phyloP scores from a whole-genome alignment of 2,888 invertebrate species.

The Unio pictorum region DNA sequence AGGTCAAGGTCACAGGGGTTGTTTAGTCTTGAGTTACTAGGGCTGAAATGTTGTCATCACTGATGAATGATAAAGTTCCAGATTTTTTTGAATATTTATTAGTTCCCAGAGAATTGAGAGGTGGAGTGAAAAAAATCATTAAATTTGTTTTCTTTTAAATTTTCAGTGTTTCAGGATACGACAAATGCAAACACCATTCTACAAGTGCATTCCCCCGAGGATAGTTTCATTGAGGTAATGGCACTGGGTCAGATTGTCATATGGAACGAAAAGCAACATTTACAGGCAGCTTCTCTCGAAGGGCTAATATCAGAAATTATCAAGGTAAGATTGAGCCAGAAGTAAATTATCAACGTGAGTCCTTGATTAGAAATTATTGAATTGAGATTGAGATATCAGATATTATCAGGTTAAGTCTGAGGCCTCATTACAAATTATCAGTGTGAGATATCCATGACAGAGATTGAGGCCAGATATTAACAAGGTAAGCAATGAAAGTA shows the following conservation, averaged over 20 bases:
- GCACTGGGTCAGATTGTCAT: slow-evolving; percentile 72
- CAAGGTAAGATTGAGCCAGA: slow-evolving; percentile 48
- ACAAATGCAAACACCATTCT: slow-evolving; percentile 54
- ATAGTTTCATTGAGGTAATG: slow-evolving; percentile 74
- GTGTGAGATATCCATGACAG: too few relatives aligned
- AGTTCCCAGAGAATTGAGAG: background rate
- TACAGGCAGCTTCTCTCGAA: slow-evolving; percentile 75
- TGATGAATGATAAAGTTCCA: too few relatives aligned
- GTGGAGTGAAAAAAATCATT: background rate
- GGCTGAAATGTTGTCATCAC: too few relatives aligned
- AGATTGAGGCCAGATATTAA: too few relatives aligned
- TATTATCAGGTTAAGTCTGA: too few relatives aligned
- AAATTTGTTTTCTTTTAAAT: slow-evolving; percentile 3
- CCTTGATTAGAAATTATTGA: too few relatives aligned
- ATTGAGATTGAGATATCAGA: too few relatives aligned
- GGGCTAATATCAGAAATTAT: slow-evolving; percentile 75
- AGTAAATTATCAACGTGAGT: background rate
- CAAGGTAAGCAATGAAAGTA: too few relatives aligned
- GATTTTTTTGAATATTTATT: too few relatives aligned
- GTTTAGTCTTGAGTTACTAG: too few relatives aligned
- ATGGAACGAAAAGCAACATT: slow-evolving; percentile 65
- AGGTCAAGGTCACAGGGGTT: too few relatives aligned
- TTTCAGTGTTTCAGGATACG: slow-evolving; percentile 61
- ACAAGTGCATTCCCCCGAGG: slow-evolving; percentile 71
- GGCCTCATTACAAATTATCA: too few relatives aligned